Evolutionary conservation across 37 sponge, comb jelly and placozoan species (phyloP).

Genomic region (Dysidea cf. avara): DNA sequence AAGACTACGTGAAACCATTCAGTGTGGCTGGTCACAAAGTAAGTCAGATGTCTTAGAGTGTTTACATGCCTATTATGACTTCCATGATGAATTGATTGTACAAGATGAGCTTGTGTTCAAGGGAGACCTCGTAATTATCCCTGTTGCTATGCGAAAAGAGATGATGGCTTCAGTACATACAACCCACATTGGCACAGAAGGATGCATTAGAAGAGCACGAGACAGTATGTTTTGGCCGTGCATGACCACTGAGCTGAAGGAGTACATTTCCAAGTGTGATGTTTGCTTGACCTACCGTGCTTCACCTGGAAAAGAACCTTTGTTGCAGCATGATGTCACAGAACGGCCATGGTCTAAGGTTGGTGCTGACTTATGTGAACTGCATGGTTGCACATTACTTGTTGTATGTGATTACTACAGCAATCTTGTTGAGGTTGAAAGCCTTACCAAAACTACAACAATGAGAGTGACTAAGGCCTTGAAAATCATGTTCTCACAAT

Average conservation of each 20-base stretch:
- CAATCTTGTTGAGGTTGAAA: background rate
- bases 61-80: too few relatives aligned
- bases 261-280: slow-evolving; percentile 25
- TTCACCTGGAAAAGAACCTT: slow-evolving; percentile 9
- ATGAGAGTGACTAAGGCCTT: slow-evolving; percentile 3
- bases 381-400: background rate
- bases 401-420: slow-evolving; percentile 3
- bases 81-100: too few relatives aligned
- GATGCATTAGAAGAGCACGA: slow-evolving; percentile 20
- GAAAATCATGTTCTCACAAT: slow-evolving; percentile 17
- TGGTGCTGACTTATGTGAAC: slow-evolving; percentile 13
- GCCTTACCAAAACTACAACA: background rate
- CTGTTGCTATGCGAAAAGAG: background rate
- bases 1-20: background rate
- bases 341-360: too few relatives aligned
- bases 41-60: too few relatives aligned
- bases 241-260: slow-evolving; percentile 11
- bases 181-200: slow-evolving; percentile 24
- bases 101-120: slow-evolving; percentile 47
- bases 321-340: slow-evolving; percentile 37
- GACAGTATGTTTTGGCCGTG: slow-evolving; percentile 44
- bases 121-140: slow-evolving; percentile 23
- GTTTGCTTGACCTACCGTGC: slow-evolving; percentile 7
- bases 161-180: background rate
- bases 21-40: background rate